Evolutionary conservation across 2,113 vertebrate species (phyloP).

Genomic region (Colaptes auratus): DNA sequence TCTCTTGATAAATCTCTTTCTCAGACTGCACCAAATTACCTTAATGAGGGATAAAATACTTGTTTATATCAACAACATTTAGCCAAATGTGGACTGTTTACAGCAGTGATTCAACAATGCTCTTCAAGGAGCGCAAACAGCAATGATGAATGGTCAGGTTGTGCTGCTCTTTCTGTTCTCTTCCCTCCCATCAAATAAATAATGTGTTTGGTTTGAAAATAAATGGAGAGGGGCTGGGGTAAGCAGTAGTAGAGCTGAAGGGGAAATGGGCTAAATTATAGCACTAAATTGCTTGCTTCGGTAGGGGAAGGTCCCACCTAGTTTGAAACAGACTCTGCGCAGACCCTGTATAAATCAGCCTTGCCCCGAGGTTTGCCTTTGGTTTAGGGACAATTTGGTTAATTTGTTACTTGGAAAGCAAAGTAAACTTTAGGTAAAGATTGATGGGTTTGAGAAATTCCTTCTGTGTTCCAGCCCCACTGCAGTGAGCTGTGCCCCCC

Average conservation of each 20-base stretch:
- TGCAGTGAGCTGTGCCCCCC: rapidly evolving
- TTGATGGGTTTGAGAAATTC: not conserved
- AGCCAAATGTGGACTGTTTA: conserved; percentile 67
- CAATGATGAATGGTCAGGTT: conserved; percentile 55
- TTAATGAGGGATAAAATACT: conserved; percentile 56
- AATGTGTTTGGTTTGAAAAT: conserved; percentile 31
- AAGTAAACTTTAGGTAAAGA: not conserved
- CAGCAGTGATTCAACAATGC: conserved; percentile 60
- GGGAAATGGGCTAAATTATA: conserved; percentile 44
- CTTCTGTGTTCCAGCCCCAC: not conserved
- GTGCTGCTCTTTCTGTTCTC: conserved; percentile 32
- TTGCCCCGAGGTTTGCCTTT: not conserved
- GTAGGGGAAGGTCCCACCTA: not conserved
- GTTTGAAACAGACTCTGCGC: not conserved
- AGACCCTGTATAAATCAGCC: not conserved
- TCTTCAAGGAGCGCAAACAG: conserved; percentile 66
- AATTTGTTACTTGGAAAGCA: not conserved
- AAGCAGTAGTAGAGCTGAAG: conserved; percentile 8
- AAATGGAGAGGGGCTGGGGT: not conserved
- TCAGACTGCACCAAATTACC: conserved; percentile 45
- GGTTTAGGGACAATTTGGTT: not conserved
- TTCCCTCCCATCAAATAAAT: conserved; percentile 23
- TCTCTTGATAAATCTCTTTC: conserved; percentile 57
- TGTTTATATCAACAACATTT: conserved; percentile 66
- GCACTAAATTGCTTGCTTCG: not conserved